phyloP scores from a whole-genome alignment of 2,888 invertebrate genomes.

The Troilus luridus region DNA sequence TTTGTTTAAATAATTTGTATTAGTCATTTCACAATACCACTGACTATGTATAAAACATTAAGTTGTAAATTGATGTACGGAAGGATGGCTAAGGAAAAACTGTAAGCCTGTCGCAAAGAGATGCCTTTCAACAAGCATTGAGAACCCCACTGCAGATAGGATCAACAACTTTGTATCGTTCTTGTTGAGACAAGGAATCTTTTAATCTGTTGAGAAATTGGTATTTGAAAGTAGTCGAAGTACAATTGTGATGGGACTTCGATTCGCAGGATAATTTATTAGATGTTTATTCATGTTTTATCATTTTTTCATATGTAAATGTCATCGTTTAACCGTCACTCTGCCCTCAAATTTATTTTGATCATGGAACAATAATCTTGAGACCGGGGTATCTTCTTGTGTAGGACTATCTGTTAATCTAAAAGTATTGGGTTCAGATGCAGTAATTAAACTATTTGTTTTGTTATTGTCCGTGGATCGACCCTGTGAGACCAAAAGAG shows the following conservation, averaged over 20 bases:
- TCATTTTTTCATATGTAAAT: background rate
- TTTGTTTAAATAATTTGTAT: too few relatives aligned
- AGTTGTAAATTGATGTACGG: too few relatives aligned
- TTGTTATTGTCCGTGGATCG: too few relatives aligned
- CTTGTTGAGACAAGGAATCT: background rate
- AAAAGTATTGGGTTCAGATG: too few relatives aligned
- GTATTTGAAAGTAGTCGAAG: background rate
- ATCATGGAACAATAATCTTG: background rate
- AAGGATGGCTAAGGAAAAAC: too few relatives aligned
- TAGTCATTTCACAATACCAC: too few relatives aligned
- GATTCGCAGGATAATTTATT: too few relatives aligned
- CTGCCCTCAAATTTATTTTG: background rate
- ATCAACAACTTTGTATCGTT: background rate
- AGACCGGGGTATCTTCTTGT: background rate
- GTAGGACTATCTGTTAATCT: too few relatives aligned
- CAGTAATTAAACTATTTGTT: too few relatives aligned
- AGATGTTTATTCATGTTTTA: background rate
- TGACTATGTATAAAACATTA: too few relatives aligned
- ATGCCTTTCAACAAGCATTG: background rate
- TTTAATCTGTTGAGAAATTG: background rate
- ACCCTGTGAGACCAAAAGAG: too few relatives aligned
- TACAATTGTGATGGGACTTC: background rate
- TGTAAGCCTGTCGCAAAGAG: too few relatives aligned
- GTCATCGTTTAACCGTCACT: background rate
- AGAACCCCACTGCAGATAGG: background rate